Conservation (phyloP, 2,888 invertebrate species). For the Limnephilus marmoratus region DNA sequence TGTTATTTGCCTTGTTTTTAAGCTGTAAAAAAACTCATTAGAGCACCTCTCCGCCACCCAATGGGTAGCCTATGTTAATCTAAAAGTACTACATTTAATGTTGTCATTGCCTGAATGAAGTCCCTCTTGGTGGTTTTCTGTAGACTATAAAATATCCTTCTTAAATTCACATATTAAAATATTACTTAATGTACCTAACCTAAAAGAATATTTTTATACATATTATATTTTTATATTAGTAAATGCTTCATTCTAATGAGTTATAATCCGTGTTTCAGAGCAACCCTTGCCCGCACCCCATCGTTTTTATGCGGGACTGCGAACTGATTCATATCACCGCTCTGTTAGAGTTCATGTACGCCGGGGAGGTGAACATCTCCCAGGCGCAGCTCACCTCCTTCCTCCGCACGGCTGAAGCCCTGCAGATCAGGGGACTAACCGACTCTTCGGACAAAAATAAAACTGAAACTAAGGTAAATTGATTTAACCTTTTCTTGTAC, state of each 20-base stretch:
- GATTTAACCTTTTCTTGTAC: not conserved
- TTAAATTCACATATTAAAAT: no score
- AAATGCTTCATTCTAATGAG: not conserved
- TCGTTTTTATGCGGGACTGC: constrained; percentile 91
- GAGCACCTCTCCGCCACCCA: not conserved
- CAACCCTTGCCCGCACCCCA: constrained; percentile 90
- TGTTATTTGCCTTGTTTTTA: not conserved
- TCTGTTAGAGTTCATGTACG: constrained; percentile 90
- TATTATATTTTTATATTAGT: no score
- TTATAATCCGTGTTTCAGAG: constrained; percentile 78
- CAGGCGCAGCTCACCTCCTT: constrained; percentile 87
- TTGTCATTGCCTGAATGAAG: not conserved
- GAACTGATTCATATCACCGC: constrained; percentile 87
- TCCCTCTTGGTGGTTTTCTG: not conserved
- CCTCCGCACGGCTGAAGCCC: constrained; percentile 86
- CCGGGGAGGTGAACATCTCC: constrained; percentile 89
- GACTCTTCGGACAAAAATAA: constrained; percentile 81
- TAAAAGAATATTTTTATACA: constrained; percentile 28
- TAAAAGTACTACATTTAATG: not conserved
- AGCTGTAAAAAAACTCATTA: not conserved
- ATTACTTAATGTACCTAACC: not conserved
- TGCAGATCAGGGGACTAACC: constrained; percentile 87
- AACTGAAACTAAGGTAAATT: constrained; percentile 70
- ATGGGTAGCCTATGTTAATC: not conserved
- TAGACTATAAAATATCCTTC: not conserved